phyloP scores from a whole-genome alignment of 2,113 vertebrate species.

The Anguilla japonica region DNA sequence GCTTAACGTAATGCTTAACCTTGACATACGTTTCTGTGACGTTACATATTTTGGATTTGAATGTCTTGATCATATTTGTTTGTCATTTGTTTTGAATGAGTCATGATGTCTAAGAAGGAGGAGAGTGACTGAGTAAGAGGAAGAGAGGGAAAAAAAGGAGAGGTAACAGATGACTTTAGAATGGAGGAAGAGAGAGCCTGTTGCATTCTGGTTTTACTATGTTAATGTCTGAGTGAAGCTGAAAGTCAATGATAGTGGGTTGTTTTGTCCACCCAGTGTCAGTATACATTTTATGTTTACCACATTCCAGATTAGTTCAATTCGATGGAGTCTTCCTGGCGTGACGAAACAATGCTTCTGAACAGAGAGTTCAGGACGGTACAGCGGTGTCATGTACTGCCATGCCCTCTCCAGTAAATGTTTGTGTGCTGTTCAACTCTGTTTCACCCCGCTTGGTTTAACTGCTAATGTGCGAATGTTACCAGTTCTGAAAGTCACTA shows the following conservation, averaged over 20 bases:
- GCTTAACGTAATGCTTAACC: neutral
- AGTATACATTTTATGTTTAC: neutral
- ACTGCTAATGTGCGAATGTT: neutral
- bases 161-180: neutral
- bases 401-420: neutral
- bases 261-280: neutral
- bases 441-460: neutral
- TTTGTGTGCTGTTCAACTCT: neutral
- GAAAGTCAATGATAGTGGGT: neutral
- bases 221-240: neutral
- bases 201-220: neutral
- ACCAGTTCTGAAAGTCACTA: neutral
- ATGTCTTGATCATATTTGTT: neutral
- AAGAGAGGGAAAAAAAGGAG: neutral
- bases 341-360: neutral
- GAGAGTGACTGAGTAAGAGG: neutral
- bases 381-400: neutral
- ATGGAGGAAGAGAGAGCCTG: neutral
- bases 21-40: neutral
- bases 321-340: neutral
- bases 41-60: neutral
- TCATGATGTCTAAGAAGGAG: neutral
- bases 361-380: neutral
- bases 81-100: neutral
- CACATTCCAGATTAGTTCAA: neutral